Conservation (phyloP, 2,888 invertebrate species). For the Desoria tigrina region DNA sequence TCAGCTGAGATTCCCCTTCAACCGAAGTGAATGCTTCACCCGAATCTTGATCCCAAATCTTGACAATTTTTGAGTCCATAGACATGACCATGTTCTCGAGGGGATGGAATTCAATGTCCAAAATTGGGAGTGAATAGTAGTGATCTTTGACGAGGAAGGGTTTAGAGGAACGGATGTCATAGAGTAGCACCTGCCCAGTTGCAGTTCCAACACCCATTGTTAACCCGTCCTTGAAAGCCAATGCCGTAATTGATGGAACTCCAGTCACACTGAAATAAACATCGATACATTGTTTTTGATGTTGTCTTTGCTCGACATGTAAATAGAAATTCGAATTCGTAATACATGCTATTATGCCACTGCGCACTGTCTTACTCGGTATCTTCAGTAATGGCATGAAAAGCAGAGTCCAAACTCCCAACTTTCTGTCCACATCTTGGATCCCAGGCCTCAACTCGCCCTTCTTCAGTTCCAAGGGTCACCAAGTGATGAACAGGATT, state of each 20-base stretch:
- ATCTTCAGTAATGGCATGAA: conserved; percentile 64
- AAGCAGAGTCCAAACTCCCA: conserved; percentile 81
- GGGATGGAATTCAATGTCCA: conserved; percentile 77
- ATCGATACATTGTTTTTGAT: conserved; percentile 36
- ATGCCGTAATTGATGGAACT: conserved; percentile 74
- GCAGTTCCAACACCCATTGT: conserved; percentile 83
- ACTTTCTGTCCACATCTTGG: conserved; percentile 76
- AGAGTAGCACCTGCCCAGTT: conserved; percentile 89
- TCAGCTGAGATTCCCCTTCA: conserved; percentile 76
- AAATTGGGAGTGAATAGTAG: conserved; percentile 88
- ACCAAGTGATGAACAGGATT: conserved; percentile 87
- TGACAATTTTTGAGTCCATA: conserved; percentile 82
- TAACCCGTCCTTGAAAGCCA: conserved; percentile 61
- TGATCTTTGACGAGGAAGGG: conserved; percentile 92
- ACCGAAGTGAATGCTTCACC: conserved; percentile 93
- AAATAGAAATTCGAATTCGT: conserved; percentile 12
- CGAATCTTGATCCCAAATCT: conserved; percentile 85
- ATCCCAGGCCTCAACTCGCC: conserved; percentile 96
- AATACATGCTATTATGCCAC: conserved; percentile 53
- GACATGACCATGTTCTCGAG: conserved; percentile 78
- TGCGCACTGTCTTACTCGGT: conserved; percentile 63
- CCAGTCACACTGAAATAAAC: conserved; percentile 64
- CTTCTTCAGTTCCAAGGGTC: conserved; percentile 82
- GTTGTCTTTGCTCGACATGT: conserved; percentile 1
- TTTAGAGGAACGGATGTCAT: conserved; percentile 88